Evolutionary conservation across 2,888 invertebrate species (phyloP).

Genomic region (Pristionchus mayeri): DNA sequence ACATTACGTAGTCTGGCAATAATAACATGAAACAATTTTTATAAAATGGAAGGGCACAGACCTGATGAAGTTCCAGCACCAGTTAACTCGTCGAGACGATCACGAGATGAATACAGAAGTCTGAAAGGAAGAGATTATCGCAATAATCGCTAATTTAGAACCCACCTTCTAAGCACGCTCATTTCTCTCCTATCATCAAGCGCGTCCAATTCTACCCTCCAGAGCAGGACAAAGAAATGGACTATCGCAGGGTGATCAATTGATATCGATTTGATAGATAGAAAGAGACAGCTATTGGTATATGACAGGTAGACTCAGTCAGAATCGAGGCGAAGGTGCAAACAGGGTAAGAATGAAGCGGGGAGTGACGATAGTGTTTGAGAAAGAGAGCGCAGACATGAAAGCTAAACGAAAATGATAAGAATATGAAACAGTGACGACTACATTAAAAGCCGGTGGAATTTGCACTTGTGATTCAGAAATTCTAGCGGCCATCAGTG

Average conservation of each 20-base stretch:
- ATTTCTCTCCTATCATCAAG: background rate
- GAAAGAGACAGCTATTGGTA: background rate
- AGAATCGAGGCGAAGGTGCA: background rate
- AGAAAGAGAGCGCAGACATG: conserved; percentile 8
- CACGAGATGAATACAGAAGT: conserved; percentile 25
- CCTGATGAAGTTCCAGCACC: background rate
- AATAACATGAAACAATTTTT: background rate
- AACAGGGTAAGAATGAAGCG: conserved; percentile 21
- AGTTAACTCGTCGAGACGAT: conserved; percentile 18
- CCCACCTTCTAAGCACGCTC: no score
- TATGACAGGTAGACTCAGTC: background rate
- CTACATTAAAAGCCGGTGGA: conserved; percentile 8
- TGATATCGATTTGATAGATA: background rate
- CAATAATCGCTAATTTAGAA: no score
- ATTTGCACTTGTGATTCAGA: conserved; percentile 9
- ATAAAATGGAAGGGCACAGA: background rate
- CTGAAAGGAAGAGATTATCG: background rate
- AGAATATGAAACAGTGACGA: conserved; percentile 34
- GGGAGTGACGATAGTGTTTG: background rate
- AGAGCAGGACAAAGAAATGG: background rate
- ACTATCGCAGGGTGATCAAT: background rate
- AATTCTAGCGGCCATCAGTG: background rate
- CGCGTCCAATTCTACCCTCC: no score
- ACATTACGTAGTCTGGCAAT: no score
- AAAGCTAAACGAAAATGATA: conserved; percentile 29